These are phyloP conservation scores for Cordylochernes scorpioides DNA, from an alignment of 2,888 invertebrate genomes.

Conservation along the genomic window DNA sequence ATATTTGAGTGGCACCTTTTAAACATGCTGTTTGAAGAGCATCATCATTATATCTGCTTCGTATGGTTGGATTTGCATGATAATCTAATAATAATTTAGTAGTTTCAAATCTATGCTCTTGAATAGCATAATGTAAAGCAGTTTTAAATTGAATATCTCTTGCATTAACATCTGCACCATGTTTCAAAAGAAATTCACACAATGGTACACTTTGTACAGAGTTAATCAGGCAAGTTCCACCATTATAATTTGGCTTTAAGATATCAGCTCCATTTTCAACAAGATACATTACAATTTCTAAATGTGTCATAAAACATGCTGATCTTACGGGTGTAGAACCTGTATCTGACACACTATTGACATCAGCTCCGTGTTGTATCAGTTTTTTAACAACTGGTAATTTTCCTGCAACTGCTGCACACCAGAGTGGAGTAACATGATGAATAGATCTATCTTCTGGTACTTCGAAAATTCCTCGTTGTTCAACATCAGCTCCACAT, in stretches of 20 bases:
- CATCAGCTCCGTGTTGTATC: constrained; percentile 46
- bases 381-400: constrained; percentile 46
- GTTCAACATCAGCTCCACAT: constrained; percentile 59
- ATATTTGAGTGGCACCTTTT: constrained; percentile 30
- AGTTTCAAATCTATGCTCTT: constrained; percentile 40
- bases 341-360: constrained; percentile 62
- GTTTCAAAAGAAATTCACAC: constrained; percentile 45
- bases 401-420: constrained; percentile 62
- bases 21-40: constrained; percentile 61
- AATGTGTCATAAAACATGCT: constrained; percentile 72
- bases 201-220: constrained; percentile 59
- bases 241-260: constrained; percentile 56
- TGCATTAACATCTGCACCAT: constrained; percentile 59
- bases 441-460: constrained; percentile 52
- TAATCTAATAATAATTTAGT: constrained; percentile 47
- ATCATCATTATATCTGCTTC: constrained; percentile 57
- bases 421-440: constrained; percentile 67
- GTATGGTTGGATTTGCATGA: constrained; percentile 47
- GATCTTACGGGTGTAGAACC: constrained; percentile 59
- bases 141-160: constrained; percentile 67
- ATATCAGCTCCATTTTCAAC: constrained; percentile 21
- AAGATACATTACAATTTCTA: constrained; percentile 35
- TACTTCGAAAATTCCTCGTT: constrained; percentile 50
- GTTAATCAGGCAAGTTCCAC: constrained; percentile 77
- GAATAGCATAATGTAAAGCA: constrained; percentile 71